Conservation (phyloP, 1,140 invertebrate species). For the Aphelenchoides avenae region DNA sequence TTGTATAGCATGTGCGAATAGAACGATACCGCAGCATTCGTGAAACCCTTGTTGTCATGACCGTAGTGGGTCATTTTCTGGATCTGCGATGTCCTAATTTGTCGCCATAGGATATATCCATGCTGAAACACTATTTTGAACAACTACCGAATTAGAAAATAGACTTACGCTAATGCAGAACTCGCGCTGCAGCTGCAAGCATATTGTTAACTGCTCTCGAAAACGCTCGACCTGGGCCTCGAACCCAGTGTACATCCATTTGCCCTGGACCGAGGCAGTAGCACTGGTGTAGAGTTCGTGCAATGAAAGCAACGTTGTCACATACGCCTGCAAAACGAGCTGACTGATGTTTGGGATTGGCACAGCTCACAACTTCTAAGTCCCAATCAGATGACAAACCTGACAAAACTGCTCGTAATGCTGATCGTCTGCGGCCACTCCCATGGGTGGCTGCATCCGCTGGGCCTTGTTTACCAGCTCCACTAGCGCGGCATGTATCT, state of each 20-base stretch:
- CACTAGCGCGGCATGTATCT: constrained; percentile 35
- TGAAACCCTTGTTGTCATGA: constrained; percentile 40
- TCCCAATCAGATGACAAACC: constrained; percentile 14
- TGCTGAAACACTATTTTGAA: constrained; percentile 27
- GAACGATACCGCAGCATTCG: constrained; percentile 39
- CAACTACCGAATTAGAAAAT: constrained; percentile 8
- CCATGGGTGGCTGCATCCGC: constrained; percentile 38
- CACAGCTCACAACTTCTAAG: constrained; percentile 12
- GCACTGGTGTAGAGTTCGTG: constrained; percentile 36
- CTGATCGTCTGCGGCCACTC: constrained; percentile 28
- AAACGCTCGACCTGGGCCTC: constrained; percentile 36
- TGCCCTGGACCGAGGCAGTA: not conserved
- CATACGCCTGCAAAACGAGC: constrained; percentile 29
- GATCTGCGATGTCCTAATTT: constrained; percentile 35
- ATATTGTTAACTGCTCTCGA: constrained; percentile 38
- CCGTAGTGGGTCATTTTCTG: constrained; percentile 43
- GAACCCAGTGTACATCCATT: constrained; percentile 30
- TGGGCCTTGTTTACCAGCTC: constrained; percentile 44
- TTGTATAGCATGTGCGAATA: constrained; percentile 47
- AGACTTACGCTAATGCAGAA: constrained; percentile 38
- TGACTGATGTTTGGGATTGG: constrained; percentile 17
- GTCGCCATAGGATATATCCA: constrained; percentile 30
- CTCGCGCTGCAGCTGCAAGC: constrained; percentile 40
- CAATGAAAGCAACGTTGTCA: constrained; percentile 37
- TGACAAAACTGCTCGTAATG: constrained; percentile 41